These are phyloP conservation scores for Paratilapia polleni DNA, from an alignment of 2,113 vertebrate genomes.

Conservation along the genomic window DNA sequence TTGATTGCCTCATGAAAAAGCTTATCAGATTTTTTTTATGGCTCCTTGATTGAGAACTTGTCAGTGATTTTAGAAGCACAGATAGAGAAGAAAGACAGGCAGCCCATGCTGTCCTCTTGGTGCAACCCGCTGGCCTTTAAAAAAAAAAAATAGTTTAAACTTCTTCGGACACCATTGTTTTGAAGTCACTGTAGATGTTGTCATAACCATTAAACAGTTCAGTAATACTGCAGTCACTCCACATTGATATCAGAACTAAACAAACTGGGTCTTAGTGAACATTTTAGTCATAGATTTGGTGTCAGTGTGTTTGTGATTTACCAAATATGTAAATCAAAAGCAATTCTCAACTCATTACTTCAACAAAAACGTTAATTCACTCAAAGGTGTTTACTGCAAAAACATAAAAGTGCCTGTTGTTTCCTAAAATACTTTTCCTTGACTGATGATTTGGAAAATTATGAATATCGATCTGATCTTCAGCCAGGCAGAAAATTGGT, in stretches of 20 bases:
- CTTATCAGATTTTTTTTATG: too few species aligned
- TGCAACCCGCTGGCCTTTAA: too few species aligned
- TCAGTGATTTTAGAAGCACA: too few species aligned
- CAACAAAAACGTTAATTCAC: background rate
- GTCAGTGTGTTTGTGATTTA: background rate
- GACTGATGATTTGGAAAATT: background rate
- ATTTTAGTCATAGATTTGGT: too few species aligned
- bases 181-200: background rate
- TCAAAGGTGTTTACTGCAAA: background rate
- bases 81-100: too few species aligned
- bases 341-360: background rate
- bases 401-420: background rate
- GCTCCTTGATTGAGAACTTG: too few species aligned
- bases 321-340: background rate
- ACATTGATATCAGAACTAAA: background rate
- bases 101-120: too few species aligned
- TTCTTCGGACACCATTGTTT: background rate
- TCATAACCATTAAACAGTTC: background rate
- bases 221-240: background rate
- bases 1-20: too few species aligned
- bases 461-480: background rate
- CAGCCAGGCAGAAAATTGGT: conserved; percentile 16
- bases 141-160: too few species aligned
- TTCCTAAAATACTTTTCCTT: background rate
- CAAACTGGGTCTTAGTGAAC: background rate